phyloP scores from a whole-genome alignment of 1,140 invertebrate species.

The Phenacoccus solenopsis region DNA sequence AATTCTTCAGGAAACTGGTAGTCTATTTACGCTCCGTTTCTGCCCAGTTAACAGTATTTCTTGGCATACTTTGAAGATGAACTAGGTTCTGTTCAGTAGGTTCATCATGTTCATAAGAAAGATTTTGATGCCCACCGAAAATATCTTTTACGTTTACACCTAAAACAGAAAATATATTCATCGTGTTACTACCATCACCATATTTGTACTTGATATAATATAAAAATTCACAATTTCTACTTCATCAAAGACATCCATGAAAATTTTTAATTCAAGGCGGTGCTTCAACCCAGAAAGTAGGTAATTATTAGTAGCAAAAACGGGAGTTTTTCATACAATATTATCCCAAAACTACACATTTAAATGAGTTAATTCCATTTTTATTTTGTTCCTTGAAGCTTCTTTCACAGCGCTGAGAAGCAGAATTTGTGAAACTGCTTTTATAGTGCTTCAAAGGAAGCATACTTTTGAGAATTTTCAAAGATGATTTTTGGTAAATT shows the following conservation, averaged over 20 bases:
- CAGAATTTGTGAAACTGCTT: no score
- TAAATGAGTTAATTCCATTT: no score
- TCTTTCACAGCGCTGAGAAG: no score
- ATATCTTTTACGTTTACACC: constrained; percentile 29
- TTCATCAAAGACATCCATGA: no score
- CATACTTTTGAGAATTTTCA: no score
- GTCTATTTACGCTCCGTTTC: neutral
- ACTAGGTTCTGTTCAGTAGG: constrained; percentile 22
- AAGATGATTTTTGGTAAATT: no score
- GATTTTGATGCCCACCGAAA: constrained; percentile 28
- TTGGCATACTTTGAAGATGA: neutral
- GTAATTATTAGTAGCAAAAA: neutral
- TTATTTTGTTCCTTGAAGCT: no score
- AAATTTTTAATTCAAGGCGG: no score
- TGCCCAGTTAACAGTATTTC: constrained; percentile 13
- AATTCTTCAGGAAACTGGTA: neutral
- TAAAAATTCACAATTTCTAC: neutral
- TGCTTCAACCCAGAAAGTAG: neutral
- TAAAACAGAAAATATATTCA: constrained; percentile 26
- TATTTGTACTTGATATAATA: no score
- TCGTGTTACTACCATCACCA: constrained; percentile 15
- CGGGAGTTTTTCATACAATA: neutral
- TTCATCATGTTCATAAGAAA: constrained; percentile 28
- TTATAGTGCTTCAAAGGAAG: no score
- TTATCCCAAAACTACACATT: neutral